phyloP scores from a whole-genome alignment of 2,888 invertebrate species.

The Seladonia tumulorum region DNA sequence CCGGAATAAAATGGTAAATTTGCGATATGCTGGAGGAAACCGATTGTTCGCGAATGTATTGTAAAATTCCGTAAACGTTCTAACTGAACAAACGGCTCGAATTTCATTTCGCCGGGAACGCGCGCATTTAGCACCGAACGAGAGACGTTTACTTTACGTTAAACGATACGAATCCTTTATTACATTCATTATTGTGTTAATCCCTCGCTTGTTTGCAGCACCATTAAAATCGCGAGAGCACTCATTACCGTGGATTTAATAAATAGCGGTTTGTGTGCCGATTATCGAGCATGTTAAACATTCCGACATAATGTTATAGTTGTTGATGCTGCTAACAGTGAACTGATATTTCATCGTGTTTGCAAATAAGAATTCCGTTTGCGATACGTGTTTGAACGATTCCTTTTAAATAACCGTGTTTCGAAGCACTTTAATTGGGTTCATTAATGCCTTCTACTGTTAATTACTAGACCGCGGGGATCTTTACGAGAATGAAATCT shows the following conservation, averaged over 20 bases:
- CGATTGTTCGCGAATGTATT: conserved; percentile 6
- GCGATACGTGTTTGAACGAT: too few species aligned
- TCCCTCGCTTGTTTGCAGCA: background rate
- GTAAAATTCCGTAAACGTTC: background rate
- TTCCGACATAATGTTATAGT: background rate
- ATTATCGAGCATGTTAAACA: background rate
- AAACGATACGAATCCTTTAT: background rate
- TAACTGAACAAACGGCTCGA: background rate
- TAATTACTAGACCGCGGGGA: background rate
- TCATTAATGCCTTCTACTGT: background rate
- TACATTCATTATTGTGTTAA: conserved; percentile 1
- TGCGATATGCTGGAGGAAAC: background rate
- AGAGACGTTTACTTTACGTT: background rate
- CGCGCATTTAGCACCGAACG: background rate
- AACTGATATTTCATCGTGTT: background rate
- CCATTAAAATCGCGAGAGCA: background rate
- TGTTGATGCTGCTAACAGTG: background rate
- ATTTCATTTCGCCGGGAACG: background rate
- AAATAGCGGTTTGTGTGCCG: background rate
- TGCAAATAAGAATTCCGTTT: background rate
- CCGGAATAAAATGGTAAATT: conserved; percentile 12
- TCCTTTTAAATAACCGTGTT: background rate
- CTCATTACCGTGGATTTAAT: background rate
- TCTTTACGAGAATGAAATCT: too few species aligned
- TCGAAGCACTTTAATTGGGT: background rate